Evolutionary conservation across 2,113 vertebrate species (phyloP), one percentile per base, ranked within the genome.

Genomic region (Rhynchomys soricoides): DNA sequence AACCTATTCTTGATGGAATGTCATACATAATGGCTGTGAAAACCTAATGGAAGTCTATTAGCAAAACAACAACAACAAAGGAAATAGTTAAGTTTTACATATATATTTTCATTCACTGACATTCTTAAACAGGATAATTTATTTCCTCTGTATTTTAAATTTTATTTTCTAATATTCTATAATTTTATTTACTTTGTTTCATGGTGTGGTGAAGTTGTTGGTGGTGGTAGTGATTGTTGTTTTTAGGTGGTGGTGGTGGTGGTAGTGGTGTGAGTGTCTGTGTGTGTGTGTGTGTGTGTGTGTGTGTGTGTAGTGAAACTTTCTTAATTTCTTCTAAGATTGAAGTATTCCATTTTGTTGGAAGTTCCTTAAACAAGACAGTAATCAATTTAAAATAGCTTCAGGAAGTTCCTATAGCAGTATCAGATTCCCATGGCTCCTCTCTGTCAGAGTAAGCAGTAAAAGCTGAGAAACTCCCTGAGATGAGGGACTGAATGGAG

Each of bases 81-180:
- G 50, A n/a, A 87, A 98, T 93, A 31, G 86, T 96, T 96, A 93
- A 95, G 21, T 93, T 29, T 93, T 92, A 45, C 59, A 90, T 82
- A 92, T 97, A 74, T 90, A 77, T 89, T 73, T 96, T 75, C 90
- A 85, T 96, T 91, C 93, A 90, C 94, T 96, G 64, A 43, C 93
- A 55, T 97, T 97, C 68, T 16, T 92, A 95, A 59, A 78, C 73
- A 96, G 89, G 88, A 96, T 64, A 97, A 96, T 86, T 45, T 96
- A 75, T 87, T 98, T 81, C 55, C 43, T 96, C 96, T 94, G 95
- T 97, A 4, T 95, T 97, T n/a, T 93, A 70, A 57, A 94, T 97
- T 96, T 97, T 73, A 11, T 26, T 59, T 59, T 59, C 7, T 59
- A 75, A 45, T 75, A 1, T 7, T 45, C 6, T 29, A 45, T 45